These are phyloP conservation scores for Leucophora obtusa DNA, from an alignment of 2,888 invertebrate species.

Conservation along the genomic window DNA sequence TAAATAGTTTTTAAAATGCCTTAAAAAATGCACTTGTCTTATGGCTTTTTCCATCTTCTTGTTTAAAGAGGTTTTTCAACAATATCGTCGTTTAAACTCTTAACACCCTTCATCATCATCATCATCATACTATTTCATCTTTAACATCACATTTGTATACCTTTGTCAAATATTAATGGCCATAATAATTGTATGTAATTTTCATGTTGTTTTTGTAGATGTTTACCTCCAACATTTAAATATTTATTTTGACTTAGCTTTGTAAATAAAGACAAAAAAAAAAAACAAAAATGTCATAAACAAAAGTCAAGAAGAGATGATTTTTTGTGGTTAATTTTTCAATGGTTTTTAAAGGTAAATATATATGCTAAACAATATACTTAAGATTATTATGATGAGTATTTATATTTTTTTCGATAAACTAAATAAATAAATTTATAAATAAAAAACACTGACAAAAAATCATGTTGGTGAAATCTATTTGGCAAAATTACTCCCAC, in stretches of 20 bases:
- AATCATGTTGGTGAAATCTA: too few species aligned
- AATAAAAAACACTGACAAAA: background rate
- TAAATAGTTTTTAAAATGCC: slow-evolving; percentile 13
- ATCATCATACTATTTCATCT: background rate
- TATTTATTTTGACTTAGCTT: slow-evolving; percentile 71
- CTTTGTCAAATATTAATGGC: slow-evolving; percentile 37
- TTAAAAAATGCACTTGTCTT: slow-evolving; percentile 36
- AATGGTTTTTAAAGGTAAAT: background rate
- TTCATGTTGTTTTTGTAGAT: slow-evolving; percentile 48
- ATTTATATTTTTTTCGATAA: background rate
- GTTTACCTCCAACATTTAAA: slow-evolving; percentile 59
- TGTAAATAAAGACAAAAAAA: slow-evolving; percentile 76
- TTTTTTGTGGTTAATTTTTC: slow-evolving; percentile 68
- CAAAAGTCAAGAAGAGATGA: slow-evolving; percentile 72
- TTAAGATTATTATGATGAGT: background rate
- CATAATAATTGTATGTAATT: slow-evolving; percentile 53
- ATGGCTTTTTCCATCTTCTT: background rate
- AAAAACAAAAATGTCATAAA: slow-evolving; percentile 53
- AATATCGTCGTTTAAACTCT: slow-evolving; percentile 7
- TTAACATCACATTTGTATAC: slow-evolving; percentile 28
- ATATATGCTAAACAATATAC: background rate
- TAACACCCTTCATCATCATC: slow-evolving; percentile 29
- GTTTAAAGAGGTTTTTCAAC: slow-evolving; percentile 19
- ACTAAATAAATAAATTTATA: background rate
- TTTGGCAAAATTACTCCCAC: too few species aligned